These are phyloP conservation scores for Physella acuta DNA, from an alignment of 1,140 invertebrate genomes.

Conservation along the genomic window DNA sequence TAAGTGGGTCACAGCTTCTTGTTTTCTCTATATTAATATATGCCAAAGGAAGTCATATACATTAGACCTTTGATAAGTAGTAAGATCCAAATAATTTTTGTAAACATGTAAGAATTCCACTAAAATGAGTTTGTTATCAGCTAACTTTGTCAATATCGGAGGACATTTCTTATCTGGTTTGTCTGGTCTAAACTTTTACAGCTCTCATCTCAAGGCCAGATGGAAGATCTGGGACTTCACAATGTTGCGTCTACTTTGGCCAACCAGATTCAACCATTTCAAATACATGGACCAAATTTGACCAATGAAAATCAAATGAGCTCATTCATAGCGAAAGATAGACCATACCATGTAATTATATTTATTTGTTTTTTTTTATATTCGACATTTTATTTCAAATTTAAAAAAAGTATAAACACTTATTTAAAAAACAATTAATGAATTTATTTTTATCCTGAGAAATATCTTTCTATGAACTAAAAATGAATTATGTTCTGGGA, in stretches of 20 bases:
- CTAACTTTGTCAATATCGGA: too few species aligned
- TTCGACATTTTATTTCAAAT: not conserved
- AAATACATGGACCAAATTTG: not conserved
- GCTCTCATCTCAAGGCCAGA: not conserved
- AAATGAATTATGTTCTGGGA: not conserved
- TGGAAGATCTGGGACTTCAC: not conserved
- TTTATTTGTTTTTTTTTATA: not conserved
- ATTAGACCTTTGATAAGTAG: too few species aligned
- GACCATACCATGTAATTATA: constrained; percentile 7
- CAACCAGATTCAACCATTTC: constrained; percentile 9
- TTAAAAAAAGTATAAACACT: not conserved
- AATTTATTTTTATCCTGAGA: not conserved
- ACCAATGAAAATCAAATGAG: constrained; percentile 8
- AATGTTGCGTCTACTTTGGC: not conserved
- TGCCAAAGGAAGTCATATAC: too few species aligned
- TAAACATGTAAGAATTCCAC: too few species aligned
- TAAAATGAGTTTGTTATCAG: too few species aligned
- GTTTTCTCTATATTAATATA: too few species aligned
- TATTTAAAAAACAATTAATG: not conserved
- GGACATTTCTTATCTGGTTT: too few species aligned
- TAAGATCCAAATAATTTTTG: too few species aligned
- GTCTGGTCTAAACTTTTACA: too few species aligned
- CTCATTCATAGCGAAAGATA: constrained; percentile 8
- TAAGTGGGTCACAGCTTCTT: too few species aligned
- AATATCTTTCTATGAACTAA: not conserved